phyloP scores from a whole-genome alignment of 1,140 invertebrate species.

The Neodiprion virginianus region DNA sequence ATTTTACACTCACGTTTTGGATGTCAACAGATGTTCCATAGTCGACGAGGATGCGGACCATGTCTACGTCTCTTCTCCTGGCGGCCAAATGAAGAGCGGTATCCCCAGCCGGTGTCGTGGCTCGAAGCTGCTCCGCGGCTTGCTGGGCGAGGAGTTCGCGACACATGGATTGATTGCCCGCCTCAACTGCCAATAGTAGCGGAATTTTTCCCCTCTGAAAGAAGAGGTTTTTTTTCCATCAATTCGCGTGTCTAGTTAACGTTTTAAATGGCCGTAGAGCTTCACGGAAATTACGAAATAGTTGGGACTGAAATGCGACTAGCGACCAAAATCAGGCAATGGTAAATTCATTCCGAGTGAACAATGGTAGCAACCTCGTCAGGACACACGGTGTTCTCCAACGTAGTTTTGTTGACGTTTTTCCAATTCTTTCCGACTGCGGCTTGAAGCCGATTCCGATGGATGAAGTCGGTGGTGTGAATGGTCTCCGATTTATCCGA shows the following conservation, averaged over 20 bases:
- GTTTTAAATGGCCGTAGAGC: neutral
- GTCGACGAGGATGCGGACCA: slow-evolving; percentile 90
- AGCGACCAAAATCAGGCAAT: no score
- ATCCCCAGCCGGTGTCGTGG: slow-evolving; percentile 80
- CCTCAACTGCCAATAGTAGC: slow-evolving; percentile 89
- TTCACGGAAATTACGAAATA: no score
- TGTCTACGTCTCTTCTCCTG: slow-evolving; percentile 86
- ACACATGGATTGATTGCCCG: slow-evolving; percentile 91
- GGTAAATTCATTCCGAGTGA: no score
- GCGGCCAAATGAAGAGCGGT: slow-evolving; percentile 92
- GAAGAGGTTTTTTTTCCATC: slow-evolving; percentile 33
- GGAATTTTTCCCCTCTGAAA: slow-evolving; percentile 91
- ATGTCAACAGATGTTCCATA: slow-evolving; percentile 89
- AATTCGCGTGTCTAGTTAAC: slow-evolving; percentile 46
- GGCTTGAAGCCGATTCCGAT: slow-evolving; percentile 64
- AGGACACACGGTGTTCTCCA: slow-evolving; percentile 21
- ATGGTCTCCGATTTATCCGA: slow-evolving; percentile 33
- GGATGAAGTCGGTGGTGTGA: slow-evolving; percentile 61
- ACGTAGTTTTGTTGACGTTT: slow-evolving; percentile 23
- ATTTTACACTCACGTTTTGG: slow-evolving; percentile 75
- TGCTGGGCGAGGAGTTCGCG: slow-evolving; percentile 86
- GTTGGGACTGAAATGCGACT: no score
- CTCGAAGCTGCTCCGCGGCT: slow-evolving; percentile 79
- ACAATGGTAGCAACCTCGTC: neutral
- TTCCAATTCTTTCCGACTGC: slow-evolving; percentile 56